phyloP scores from a whole-genome alignment of 1,140 invertebrate genomes.

The Hyles euphorbiae region DNA sequence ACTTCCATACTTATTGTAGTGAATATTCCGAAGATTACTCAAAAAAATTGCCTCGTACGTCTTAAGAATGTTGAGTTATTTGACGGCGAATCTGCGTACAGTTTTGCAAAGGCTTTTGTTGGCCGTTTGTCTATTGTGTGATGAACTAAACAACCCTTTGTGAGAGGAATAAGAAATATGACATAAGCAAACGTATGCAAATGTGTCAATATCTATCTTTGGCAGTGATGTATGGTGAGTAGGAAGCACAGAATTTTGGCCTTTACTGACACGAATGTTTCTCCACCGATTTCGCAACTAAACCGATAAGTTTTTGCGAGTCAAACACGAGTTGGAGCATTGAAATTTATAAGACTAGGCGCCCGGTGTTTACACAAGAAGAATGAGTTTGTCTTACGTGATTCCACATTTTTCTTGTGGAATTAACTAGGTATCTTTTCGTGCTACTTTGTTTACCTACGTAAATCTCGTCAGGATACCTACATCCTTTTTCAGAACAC shows the following conservation, averaged over 20 bases:
- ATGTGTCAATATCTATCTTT: constrained; percentile 12
- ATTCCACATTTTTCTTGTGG: constrained; percentile 4
- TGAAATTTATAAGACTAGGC: constrained; percentile 17
- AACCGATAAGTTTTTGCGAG: constrained; percentile 10
- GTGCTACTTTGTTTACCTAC: too few species aligned
- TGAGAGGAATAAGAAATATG: background rate
- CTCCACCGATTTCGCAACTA: constrained; percentile 3
- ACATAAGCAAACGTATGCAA: constrained; percentile 6
- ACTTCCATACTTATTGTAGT: constrained; percentile 6
- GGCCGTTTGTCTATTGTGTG: background rate
- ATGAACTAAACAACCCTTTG: background rate
- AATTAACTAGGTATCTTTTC: too few species aligned
- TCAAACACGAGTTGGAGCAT: constrained; percentile 19
- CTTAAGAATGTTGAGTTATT: background rate
- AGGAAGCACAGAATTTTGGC: constrained; percentile 1
- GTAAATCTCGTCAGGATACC: too few species aligned
- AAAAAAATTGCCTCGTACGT: background rate
- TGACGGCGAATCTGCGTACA: background rate
- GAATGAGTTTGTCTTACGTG: constrained; percentile 3
- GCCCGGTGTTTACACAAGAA: constrained; percentile 4
- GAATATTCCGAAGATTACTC: background rate
- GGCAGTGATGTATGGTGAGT: constrained; percentile 7
- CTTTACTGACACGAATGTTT: constrained; percentile 10
- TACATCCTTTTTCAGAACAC: too few species aligned
- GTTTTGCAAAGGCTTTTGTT: background rate